A percentile compares a stretch with the other conserved stretches of the same genome.
These are phyloP conservation scores for Brenthis ino DNA, from an alignment of 2,888 invertebrate genomes.

Conservation along the genomic window DNA sequence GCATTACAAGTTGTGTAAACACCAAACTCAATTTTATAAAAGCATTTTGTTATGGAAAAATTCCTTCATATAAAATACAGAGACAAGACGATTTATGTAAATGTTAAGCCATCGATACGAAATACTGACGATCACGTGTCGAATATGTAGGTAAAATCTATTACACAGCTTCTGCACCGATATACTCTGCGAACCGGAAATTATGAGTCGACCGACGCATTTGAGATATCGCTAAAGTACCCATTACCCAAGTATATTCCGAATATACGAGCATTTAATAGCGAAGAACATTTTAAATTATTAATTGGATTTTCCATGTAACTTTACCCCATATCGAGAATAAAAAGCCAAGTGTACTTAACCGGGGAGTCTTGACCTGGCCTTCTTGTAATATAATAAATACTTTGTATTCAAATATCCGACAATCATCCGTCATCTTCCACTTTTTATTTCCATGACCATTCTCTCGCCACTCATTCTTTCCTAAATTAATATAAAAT, in stretches of 20 bases:
- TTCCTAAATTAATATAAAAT: too few species aligned
- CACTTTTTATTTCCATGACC: too few species aligned
- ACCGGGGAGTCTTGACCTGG: too few species aligned
- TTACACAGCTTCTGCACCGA: slow-evolving; percentile 7
- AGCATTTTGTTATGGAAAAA: too few species aligned
- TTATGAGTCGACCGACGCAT: slow-evolving; percentile 17
- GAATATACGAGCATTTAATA: background rate
- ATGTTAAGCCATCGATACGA: background rate
- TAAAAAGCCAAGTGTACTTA: too few species aligned
- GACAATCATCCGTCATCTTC: too few species aligned
- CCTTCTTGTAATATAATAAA: background rate
- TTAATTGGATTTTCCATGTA: background rate
- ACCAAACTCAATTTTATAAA: too few species aligned
- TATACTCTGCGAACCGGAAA: slow-evolving; percentile 20
- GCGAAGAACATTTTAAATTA: background rate
- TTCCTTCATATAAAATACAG: background rate
- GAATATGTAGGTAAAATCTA: slow-evolving; percentile 12
- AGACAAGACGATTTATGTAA: background rate
- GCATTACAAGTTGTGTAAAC: too few species aligned
- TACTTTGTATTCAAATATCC: too few species aligned
- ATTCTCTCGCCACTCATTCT: too few species aligned
- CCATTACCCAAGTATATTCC: background rate
- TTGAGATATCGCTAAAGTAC: slow-evolving; percentile 5
- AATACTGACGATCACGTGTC: slow-evolving; percentile 1
- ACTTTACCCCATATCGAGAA: too few species aligned